Evolutionary conservation across 2,113 vertebrate genomes (phyloP), one percentile per base, ranked within the genome.

Genomic region (Sylvilagus bachmani): DNA sequence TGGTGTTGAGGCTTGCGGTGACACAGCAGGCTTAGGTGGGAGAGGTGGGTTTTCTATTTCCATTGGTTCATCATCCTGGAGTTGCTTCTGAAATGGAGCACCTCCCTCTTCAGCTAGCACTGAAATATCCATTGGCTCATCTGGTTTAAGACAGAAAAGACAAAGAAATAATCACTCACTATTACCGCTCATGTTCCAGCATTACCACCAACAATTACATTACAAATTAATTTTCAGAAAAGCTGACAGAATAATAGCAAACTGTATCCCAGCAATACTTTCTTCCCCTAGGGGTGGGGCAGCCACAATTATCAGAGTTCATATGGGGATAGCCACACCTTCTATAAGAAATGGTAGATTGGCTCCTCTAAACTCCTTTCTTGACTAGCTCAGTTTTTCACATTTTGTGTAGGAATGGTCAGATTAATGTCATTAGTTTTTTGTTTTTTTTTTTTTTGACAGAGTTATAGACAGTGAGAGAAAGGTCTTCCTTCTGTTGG

Each of bases 1-100:
- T 0, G 99, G 99, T 38, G 99, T 99, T 7, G 99, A 99, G 33
- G 98, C 98, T 38, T 98, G 98, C 0, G 99, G 99, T 49, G 75
- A 96, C 8, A 97, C 92, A 95, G 97, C 97, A 0, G 97, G 77
- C 82, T 79, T 91, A 89, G 91, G 9, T 36, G 93, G 94, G 10
- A 96, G 53, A 86, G 69, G 38, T 2, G 93, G 62, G 19, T 93
- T 73, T n/a, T 98, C 96, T 3, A 64, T 95, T 62, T 99, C 98
- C 97, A 97, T 95, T 0, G 97, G 96, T 16, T 80, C 98, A 0
- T 98, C 97, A 83, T 89, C 97, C 69, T 51, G 88, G 51, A 89
- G 86, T 58, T 97, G 98, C 36, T 92, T 98, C 27, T 90, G 95
- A 2, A 92, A 74, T 83, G 86, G 94, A 8, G 98, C 97, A 88